These are phyloP conservation scores for Drosophila incognita DNA, from an alignment of 2,888 invertebrate genomes.

Conservation along the genomic window DNA sequence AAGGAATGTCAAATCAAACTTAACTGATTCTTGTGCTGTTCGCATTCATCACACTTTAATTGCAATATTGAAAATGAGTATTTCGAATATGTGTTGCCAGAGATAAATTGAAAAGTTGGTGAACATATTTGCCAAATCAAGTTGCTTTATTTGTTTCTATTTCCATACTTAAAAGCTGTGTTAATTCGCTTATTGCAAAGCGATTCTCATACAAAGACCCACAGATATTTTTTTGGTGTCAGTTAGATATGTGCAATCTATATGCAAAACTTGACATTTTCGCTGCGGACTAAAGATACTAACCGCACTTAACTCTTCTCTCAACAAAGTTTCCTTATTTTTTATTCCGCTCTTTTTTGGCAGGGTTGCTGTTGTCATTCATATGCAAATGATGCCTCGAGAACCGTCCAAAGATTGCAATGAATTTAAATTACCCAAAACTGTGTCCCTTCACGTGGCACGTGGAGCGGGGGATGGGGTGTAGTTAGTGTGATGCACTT, in stretches of 20 bases:
- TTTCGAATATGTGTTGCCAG: neutral
- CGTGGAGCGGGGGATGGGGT: neutral
- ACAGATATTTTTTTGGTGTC: neutral
- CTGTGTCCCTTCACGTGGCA: constrained; percentile 31
- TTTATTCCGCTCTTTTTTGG: neutral
- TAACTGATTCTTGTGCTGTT: too few species aligned
- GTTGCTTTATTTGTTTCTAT: too few species aligned
- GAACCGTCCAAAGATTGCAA: constrained; percentile 57
- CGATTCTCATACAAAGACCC: neutral
- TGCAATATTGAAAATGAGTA: neutral
- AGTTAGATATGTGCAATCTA: neutral
- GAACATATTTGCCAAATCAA: too few species aligned
- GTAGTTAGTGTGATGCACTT: constrained; percentile 11
- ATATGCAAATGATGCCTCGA: constrained; percentile 64
- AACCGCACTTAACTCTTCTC: constrained; percentile 6
- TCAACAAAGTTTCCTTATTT: constrained; percentile 12
- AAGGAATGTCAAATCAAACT: neutral
- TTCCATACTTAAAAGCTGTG: neutral
- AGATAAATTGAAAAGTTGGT: neutral
- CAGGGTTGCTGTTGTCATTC: constrained; percentile 41
- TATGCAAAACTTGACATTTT: neutral
- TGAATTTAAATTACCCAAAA: constrained; percentile 69
- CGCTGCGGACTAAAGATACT: neutral
- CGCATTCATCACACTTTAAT: neutral
- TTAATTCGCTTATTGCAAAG: too few species aligned